Evolutionary conservation across 2,888 invertebrate species (phyloP).

Genomic region (Tipula unca): DNA sequence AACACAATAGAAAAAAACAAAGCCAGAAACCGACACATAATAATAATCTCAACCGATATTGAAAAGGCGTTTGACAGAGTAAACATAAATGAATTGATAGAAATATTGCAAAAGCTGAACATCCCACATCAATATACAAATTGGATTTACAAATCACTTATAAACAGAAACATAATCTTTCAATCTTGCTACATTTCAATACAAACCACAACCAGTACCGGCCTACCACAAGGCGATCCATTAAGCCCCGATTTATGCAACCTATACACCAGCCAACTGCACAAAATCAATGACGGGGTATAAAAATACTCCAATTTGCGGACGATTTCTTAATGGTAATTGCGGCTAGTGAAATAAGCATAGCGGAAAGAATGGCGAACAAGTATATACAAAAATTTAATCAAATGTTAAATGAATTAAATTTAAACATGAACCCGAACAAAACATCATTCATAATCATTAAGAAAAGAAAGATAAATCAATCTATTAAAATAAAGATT

Average conservation of each 20-base stretch:
- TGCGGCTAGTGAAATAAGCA: background rate
- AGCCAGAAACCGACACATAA: too few relatives aligned
- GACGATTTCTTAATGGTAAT: background rate
- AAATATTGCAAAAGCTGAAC: too few relatives aligned
- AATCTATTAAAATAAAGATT: background rate
- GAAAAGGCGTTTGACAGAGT: too few relatives aligned
- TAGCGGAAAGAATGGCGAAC: background rate
- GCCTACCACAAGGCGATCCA: background rate
- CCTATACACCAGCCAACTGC: background rate
- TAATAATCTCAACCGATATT: too few relatives aligned
- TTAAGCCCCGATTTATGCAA: background rate
- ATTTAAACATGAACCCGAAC: background rate
- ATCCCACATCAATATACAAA: too few relatives aligned
- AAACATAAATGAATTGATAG: too few relatives aligned
- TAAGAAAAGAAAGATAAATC: background rate
- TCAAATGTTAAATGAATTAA: background rate
- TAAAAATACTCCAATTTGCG: background rate
- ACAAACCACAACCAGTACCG: background rate
- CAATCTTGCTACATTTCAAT: background rate
- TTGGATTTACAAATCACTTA: too few relatives aligned
- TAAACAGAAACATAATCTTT: too few relatives aligned
- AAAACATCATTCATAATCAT: background rate
- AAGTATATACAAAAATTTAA: background rate
- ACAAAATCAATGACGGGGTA: background rate
- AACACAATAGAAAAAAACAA: too few relatives aligned